phyloP scores from a whole-genome alignment of 2,888 invertebrate genomes.

The Nudaria mundana region DNA sequence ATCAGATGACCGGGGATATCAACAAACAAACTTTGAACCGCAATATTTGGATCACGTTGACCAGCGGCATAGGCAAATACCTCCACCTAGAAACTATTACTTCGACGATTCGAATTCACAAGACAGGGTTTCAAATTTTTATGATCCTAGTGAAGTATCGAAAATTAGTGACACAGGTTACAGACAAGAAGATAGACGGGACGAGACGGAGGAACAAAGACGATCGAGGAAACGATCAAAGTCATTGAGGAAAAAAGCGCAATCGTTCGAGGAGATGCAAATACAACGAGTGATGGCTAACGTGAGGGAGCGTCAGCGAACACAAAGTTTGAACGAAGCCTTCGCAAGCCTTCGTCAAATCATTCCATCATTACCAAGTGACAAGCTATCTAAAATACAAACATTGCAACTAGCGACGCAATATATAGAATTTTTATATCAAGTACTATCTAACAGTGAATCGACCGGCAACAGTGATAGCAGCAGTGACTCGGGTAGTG shows the following conservation, averaged over 20 bases:
- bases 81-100: slow-evolving; percentile 49
- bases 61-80: slow-evolving; percentile 52
- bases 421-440: slow-evolving; percentile 96
- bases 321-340: slow-evolving; percentile 97
- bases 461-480: slow-evolving; percentile 58
- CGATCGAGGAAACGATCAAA: slow-evolving; percentile 68
- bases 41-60: slow-evolving; percentile 56
- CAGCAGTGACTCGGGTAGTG: slow-evolving; percentile 66
- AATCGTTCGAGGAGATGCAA: slow-evolving; percentile 89
- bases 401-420: slow-evolving; percentile 97
- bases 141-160: slow-evolving; percentile 49
- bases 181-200: slow-evolving; percentile 54
- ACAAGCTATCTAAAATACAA: slow-evolving; percentile 99
- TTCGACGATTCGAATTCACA: slow-evolving; percentile 72
- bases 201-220: slow-evolving; percentile 69
- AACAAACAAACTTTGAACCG: slow-evolving; percentile 53
- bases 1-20: slow-evolving; percentile 57
- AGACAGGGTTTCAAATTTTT: slow-evolving; percentile 52
- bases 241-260: slow-evolving; percentile 82
- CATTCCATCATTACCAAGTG: slow-evolving; percentile 98
- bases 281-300: slow-evolving; percentile 96
- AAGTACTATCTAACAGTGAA: slow-evolving; percentile 86
- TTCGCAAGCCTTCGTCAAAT: slow-evolving; percentile 96
- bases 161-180: slow-evolving; percentile 49
- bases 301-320: slow-evolving; percentile 98